phyloP scores from a whole-genome alignment of 2,113 vertebrate species.

The Corapipo altera region DNA sequence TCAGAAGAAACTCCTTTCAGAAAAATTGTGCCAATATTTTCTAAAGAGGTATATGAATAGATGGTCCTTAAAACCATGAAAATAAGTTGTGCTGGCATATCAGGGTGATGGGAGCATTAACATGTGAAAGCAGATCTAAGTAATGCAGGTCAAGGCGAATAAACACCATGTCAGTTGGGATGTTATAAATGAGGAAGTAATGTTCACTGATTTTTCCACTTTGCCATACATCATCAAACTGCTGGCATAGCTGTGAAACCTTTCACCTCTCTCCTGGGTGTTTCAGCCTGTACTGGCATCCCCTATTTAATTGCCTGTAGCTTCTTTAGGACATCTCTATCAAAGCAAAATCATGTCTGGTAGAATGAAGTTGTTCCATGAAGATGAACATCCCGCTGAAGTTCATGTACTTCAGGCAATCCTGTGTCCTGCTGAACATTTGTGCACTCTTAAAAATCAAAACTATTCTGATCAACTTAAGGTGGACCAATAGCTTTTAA shows the following conservation, averaged over 20 bases:
- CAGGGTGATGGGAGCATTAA: neutral
- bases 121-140: neutral
- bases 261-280: neutral
- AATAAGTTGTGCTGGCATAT: neutral
- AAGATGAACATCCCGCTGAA: neutral
- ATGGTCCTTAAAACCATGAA: neutral
- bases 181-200: neutral
- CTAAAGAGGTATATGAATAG: neutral
- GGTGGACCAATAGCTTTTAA: neutral
- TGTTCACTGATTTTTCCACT: neutral
- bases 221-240: neutral
- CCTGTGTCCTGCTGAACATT: neutral
- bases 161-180: neutral
- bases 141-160: conserved; percentile 1
- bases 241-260: neutral
- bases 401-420: neutral
- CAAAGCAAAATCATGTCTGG: neutral
- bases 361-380: neutral
- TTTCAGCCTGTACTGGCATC: neutral
- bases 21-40: neutral
- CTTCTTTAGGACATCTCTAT: neutral
- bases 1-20: neutral
- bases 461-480: neutral
- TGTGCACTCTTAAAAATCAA: neutral
- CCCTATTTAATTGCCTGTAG: neutral